phyloP scores from a whole-genome alignment of 2,797 vertebrate genomes.

The Odontamblyopus rebecca region DNA sequence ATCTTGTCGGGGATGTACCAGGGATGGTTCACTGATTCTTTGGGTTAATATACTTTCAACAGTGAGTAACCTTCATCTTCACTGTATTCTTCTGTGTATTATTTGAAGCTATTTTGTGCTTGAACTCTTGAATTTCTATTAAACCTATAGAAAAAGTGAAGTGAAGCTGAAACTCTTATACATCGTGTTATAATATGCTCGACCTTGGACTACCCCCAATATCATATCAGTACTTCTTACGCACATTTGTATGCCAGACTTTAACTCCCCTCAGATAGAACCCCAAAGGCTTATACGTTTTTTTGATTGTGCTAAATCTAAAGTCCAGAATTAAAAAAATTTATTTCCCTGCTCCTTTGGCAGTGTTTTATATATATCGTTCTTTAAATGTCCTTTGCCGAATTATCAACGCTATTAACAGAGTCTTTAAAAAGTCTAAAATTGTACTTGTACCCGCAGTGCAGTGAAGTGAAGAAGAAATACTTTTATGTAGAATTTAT shows the following conservation, averaged over 20 bases:
- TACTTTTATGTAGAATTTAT: not conserved
- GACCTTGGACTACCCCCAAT: not conserved
- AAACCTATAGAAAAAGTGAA: not conserved
- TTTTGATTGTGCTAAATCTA: not conserved
- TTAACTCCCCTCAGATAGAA: not conserved
- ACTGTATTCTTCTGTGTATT: too few relatives aligned
- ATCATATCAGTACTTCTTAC: not conserved
- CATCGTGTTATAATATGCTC: not conserved
- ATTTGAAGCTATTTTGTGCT: not conserved
- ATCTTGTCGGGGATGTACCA: not conserved
- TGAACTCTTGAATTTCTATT: not conserved
- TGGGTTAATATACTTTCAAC: not conserved
- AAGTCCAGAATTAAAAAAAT: not conserved
- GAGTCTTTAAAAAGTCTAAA: conserved; percentile 1
- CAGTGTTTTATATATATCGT: not conserved
- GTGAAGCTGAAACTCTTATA: too few relatives aligned
- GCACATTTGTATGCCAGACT: not conserved
- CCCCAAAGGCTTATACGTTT: not conserved
- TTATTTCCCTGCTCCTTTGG: not conserved
- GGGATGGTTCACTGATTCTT: too few relatives aligned
- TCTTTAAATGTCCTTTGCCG: not conserved
- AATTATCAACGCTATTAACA: not conserved
- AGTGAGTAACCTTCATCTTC: not conserved
- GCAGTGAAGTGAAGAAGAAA: not conserved
- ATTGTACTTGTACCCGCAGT: not conserved